Base-by-base conservation (phyloP, 2,888 invertebrate genomes). In the Chromoteleia sp. region DNA sequence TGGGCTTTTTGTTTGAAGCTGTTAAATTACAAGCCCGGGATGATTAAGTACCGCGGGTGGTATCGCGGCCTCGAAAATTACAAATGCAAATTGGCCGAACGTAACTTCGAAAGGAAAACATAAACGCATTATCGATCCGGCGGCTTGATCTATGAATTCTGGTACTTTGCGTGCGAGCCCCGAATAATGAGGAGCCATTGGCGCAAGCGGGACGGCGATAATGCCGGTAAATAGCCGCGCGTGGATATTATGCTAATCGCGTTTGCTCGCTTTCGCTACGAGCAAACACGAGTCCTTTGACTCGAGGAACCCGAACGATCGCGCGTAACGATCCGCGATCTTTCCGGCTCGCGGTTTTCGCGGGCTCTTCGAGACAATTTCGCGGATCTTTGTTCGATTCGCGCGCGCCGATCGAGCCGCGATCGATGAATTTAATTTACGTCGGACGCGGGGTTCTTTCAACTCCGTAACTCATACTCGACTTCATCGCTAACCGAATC, bases 111-210 rank as follows among this genome's bases (percentile, higher is more conserved):
- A 73, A 58, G 78, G 70, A 71, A 78, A 78, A 71, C 71, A 65
- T 78, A 78, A 78, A 73, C 73, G 73, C 67, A 45, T 79, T 73
- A 73, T 79, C 78, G 78, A 79, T 67, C 78, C 50, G 29, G n/a
- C 48, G 45, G 36, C 71, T 70, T 63, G 54, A 73, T 73, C 63
- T 67, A 67, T 48, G 73, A 79, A 79, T 79, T 79, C 52, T 58
- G 56, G 50, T 65, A 48, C 56, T 78, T 67, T 58, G 61, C 77
- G 77, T 70, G 70, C 59, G 52, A 48, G 78, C 54, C 59, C 48
- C 50, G 43, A 67, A 71, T 67, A 73, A 79, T 67, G 59, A 79
- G 65, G 43, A 59, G 58, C 65, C 8, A 59, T 58, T 4, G 5
- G 30, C 39, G 33, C 54, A 45, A 30, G 61, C 68, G 68, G 50